Conservation (phyloP, 2,888 invertebrate genomes). For the Oeneis ivallda region DNA sequence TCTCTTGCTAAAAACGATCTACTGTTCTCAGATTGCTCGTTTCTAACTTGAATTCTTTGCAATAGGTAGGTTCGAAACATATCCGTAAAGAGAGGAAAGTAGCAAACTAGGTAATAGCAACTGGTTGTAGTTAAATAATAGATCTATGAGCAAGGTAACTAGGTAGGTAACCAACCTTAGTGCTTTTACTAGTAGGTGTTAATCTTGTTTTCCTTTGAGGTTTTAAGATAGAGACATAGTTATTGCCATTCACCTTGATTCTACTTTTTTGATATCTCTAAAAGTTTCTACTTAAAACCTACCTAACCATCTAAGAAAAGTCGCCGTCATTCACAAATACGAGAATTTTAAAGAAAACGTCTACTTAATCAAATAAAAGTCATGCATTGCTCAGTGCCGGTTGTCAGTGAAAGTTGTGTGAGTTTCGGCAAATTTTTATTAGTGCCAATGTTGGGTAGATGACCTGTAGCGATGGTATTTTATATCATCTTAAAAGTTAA, state of each 20-base stretch:
- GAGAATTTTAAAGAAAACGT: slow-evolving; percentile 6
- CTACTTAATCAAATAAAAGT: slow-evolving; percentile 26
- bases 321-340: slow-evolving; percentile 5
- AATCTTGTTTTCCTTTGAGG: too few species aligned
- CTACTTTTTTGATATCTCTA: too few species aligned
- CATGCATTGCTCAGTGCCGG: slow-evolving; percentile 21
- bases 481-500: not conserved
- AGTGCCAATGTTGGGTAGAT: slow-evolving; percentile 51
- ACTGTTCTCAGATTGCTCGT: not conserved
- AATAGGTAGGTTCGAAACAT: too few species aligned
- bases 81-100: too few species aligned
- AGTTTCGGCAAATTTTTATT: slow-evolving; percentile 76
- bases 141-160: too few species aligned
- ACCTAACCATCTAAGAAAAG: not conserved
- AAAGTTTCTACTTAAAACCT: not conserved
- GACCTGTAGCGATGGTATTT: slow-evolving; percentile 41
- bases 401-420: slow-evolving; percentile 75
- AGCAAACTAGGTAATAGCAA: too few species aligned
- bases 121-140: too few species aligned
- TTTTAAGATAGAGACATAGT: too few species aligned
- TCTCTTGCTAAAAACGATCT: not conserved
- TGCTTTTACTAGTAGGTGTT: too few species aligned
- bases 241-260: too few species aligned
- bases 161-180: too few species aligned
- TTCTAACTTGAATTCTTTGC: not conserved